Evolutionary conservation across 2,113 vertebrate genomes (phyloP).

Genomic region (Crotalus helleri): DNA sequence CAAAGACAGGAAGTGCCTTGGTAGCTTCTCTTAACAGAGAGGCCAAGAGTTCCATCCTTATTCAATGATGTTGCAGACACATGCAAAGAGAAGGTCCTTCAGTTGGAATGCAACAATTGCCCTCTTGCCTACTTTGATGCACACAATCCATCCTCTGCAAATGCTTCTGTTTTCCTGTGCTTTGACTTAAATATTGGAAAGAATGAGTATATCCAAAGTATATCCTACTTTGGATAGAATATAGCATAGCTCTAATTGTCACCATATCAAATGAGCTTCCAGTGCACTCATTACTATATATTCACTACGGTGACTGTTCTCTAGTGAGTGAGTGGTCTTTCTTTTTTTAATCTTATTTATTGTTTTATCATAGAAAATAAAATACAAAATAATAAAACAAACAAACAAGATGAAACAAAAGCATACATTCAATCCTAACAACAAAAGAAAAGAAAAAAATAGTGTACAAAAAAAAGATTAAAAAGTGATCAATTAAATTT

Average conservation of each 20-base stretch:
- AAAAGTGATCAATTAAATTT: no score
- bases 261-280: background rate
- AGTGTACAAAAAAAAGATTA: no score
- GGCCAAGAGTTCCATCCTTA: background rate
- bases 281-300: background rate
- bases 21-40: background rate
- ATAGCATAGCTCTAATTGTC: background rate
- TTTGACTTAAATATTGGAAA: background rate
- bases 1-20: background rate
- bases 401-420: no score
- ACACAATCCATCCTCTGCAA: background rate
- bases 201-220: background rate
- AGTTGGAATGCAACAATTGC: background rate
- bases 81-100: background rate
- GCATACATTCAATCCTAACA: no score
- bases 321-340: background rate
- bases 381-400: no score
- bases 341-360: no score
- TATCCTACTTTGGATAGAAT: background rate
- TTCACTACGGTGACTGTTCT: background rate
- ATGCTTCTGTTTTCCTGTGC: background rate
- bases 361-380: no score
- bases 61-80: background rate
- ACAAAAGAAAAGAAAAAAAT: no score
- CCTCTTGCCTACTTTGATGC: background rate